phyloP scores from a whole-genome alignment of 1,140 invertebrate genomes.

The Portunus trituberculatus region DNA sequence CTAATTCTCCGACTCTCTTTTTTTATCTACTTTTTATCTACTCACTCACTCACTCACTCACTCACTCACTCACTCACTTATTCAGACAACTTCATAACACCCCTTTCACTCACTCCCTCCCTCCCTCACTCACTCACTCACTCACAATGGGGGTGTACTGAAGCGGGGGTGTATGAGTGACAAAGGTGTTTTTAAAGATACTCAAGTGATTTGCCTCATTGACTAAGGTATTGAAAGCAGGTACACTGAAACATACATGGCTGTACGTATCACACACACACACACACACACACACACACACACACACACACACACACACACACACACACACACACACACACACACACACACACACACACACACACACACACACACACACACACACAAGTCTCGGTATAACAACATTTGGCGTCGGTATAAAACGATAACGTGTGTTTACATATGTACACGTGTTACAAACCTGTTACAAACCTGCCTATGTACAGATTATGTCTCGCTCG shows the following conservation, averaged over 20 bases:
- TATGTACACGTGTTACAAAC: not conserved
- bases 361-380: not conserved
- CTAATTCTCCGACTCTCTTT: too few relatives aligned
- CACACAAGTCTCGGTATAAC: not conserved
- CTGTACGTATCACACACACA: not conserved
- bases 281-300: conserved; percentile 28
- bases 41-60: too few relatives aligned
- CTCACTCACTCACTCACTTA: too few relatives aligned
- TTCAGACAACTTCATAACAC: too few relatives aligned
- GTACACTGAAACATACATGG: not conserved
- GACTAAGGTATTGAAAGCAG: not conserved
- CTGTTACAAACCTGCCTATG: not conserved
- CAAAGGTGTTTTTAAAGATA: not conserved
- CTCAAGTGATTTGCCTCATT: not conserved
- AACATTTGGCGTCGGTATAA: not conserved
- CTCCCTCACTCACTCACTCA: not conserved
- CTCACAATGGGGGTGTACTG: not conserved
- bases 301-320: not conserved
- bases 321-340: not conserved
- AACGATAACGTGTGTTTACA: conserved; percentile 34
- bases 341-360: not conserved
- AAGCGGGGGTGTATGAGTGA: not conserved
- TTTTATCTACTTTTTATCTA: too few relatives aligned
- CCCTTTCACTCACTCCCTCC: not conserved
- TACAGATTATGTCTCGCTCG: not conserved